Conservation (phyloP, 2,888 invertebrate species). For the Dryococelus australis region DNA sequence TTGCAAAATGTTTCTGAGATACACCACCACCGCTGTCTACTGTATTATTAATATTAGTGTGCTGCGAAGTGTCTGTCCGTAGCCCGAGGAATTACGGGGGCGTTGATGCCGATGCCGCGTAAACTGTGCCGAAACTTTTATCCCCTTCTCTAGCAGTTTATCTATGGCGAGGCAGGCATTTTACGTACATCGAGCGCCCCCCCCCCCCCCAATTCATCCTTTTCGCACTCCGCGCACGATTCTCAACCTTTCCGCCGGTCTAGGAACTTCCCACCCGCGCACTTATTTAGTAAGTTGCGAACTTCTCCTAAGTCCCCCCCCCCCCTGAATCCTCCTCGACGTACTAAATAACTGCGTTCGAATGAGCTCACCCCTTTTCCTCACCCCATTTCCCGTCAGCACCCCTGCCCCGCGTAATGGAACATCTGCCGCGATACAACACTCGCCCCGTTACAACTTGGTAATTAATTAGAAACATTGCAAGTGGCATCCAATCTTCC, state of each 20-base stretch:
- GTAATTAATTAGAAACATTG: conserved; percentile 16
- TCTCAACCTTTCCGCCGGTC: not conserved
- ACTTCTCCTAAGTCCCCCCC: not conserved
- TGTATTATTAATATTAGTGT: too few species aligned
- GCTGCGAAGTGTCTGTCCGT: too few species aligned
- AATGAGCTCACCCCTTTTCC: not conserved
- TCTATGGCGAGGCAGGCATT: too few species aligned
- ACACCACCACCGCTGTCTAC: too few species aligned
- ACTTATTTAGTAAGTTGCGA: not conserved
- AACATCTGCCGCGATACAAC: conserved; percentile 16
- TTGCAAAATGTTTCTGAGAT: too few species aligned
- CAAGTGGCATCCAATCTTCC: conserved; percentile 16
- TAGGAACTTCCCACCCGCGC: not conserved
- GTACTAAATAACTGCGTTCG: not conserved
- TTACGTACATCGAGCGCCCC: too few species aligned
- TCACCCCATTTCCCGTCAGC: not conserved
- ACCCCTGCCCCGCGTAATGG: not conserved
- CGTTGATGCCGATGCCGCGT: too few species aligned
- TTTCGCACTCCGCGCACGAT: too few species aligned
- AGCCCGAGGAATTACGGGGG: too few species aligned
- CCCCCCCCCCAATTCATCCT: too few species aligned
- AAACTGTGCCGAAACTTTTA: too few species aligned
- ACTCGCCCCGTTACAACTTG: conserved; percentile 16
- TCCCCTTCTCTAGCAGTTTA: too few species aligned
- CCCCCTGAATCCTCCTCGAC: not conserved